Conservation (phyloP, 1,140 invertebrate genomes). For the Liolophura sinensis region DNA sequence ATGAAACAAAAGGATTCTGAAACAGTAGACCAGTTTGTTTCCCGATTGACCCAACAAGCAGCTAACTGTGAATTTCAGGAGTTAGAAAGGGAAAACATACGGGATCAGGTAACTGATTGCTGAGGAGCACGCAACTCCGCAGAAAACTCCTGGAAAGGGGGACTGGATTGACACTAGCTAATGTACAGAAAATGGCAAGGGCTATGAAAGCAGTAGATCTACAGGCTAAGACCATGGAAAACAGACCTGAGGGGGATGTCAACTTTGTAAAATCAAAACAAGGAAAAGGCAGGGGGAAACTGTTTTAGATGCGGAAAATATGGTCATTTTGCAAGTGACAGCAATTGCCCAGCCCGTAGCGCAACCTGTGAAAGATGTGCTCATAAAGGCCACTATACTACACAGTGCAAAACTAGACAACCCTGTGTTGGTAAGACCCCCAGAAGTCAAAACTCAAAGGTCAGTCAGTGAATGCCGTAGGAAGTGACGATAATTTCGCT, state of each 20-base stretch:
- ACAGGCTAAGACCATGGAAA: conserved; percentile 17
- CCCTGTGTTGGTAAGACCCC: background rate
- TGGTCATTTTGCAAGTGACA: conserved; percentile 7
- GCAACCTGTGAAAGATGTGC: conserved; percentile 10
- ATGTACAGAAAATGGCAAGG: conserved; percentile 12
- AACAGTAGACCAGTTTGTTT: conserved; percentile 20
- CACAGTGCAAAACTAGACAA: conserved; percentile 9
- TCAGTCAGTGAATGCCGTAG: background rate
- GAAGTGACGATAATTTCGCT: background rate
- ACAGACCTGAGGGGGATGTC: background rate
- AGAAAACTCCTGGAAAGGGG: conserved; percentile 17
- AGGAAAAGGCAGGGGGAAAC: background rate
- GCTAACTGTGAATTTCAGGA: conserved; percentile 18
- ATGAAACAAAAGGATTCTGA: conserved; percentile 11
- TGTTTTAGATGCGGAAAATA: conserved; percentile 14
- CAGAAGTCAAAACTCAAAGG: conserved; percentile 6
- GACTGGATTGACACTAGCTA: conserved; percentile 11
- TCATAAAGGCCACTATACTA: conserved; percentile 14
- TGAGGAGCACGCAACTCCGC: conserved; percentile 13
- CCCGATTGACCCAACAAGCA: conserved; percentile 15
- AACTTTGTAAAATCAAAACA: too few species aligned
- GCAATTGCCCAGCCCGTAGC: conserved; percentile 11
- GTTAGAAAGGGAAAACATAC: conserved; percentile 15
- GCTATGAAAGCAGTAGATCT: conserved; percentile 15
- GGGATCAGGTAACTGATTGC: conserved; percentile 27